A percentile compares a stretch with the other conserved stretches of the same genome.
phyloP scores from a whole-genome alignment of 2,113 vertebrate species.

The Cheirogaleus medius region DNA sequence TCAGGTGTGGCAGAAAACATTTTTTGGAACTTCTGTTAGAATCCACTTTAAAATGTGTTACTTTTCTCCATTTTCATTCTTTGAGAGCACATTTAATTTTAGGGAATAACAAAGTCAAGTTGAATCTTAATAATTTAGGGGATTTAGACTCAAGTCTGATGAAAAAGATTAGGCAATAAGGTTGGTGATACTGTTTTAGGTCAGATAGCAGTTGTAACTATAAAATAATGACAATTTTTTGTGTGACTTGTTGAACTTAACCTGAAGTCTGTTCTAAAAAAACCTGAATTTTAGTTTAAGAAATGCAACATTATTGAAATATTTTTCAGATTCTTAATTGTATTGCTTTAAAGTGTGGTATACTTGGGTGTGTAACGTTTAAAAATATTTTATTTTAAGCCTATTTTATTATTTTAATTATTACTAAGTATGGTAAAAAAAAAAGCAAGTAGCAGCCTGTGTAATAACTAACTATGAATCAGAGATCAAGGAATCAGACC shows the following conservation, averaged over 20 bases:
- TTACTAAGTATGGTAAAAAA: constrained; percentile 23
- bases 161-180: constrained; percentile 8
- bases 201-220: constrained; percentile 6
- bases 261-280: constrained; percentile 38
- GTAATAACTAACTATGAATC: neutral
- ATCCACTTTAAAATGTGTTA: neutral
- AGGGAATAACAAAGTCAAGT: neutral
- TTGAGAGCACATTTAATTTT: constrained; percentile 29
- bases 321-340: neutral
- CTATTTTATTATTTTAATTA: constrained; percentile 39
- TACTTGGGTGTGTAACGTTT: constrained; percentile 25
- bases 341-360: constrained; percentile 11
- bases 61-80: constrained; percentile 24
- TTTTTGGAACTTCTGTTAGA: constrained; percentile 24
- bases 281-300: neutral
- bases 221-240: constrained; percentile 38
- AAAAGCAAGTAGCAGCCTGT: neutral
- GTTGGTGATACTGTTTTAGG: constrained; percentile 28
- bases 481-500: constrained; percentile 16
- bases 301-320: constrained; percentile 2
- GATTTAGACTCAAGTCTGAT: constrained; percentile 4
- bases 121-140: constrained; percentile 21
- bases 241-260: constrained; percentile 42
- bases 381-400: neutral
- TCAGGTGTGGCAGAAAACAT: neutral